Conservation (phyloP, 1,140 invertebrate genomes). For the Lineus longissimus region DNA sequence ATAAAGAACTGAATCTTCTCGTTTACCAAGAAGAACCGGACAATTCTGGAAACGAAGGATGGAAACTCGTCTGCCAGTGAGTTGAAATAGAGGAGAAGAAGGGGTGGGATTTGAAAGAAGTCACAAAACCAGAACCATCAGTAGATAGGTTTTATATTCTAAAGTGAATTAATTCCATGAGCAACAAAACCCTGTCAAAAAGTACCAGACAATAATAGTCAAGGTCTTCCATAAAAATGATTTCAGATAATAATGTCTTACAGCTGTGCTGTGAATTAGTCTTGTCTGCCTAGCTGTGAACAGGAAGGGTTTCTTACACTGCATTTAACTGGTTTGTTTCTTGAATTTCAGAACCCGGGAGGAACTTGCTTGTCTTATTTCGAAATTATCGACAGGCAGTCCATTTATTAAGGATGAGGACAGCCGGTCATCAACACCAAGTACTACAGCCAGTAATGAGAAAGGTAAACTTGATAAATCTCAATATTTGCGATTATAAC, state of each 20-base stretch:
- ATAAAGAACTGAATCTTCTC: constrained; percentile 81
- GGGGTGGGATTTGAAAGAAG: no score
- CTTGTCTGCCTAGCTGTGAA: neutral
- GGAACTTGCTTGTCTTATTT: constrained; percentile 71
- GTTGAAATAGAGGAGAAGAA: no score
- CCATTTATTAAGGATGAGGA: constrained; percentile 16
- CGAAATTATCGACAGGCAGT: constrained; percentile 58
- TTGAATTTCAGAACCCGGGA: constrained; percentile 55
- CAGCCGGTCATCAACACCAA: constrained; percentile 51
- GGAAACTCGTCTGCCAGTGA: constrained; percentile 86
- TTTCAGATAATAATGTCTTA: neutral
- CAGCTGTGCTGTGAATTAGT: neutral
- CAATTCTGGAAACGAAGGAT: constrained; percentile 74
- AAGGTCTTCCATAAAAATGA: neutral
- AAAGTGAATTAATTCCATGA: no score
- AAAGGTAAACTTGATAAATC: neutral
- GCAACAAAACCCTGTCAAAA: no score
- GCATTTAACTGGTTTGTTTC: neutral
- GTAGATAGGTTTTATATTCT: no score
- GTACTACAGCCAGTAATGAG: constrained; percentile 45
- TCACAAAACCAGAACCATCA: no score
- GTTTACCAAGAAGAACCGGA: constrained; percentile 92
- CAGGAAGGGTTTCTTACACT: neutral
- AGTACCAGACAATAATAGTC: neutral
- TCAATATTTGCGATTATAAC: neutral